These are phyloP conservation scores for Microtus oregoni DNA, from an alignment of 2,113 vertebrate genomes.

Conservation along the genomic window DNA sequence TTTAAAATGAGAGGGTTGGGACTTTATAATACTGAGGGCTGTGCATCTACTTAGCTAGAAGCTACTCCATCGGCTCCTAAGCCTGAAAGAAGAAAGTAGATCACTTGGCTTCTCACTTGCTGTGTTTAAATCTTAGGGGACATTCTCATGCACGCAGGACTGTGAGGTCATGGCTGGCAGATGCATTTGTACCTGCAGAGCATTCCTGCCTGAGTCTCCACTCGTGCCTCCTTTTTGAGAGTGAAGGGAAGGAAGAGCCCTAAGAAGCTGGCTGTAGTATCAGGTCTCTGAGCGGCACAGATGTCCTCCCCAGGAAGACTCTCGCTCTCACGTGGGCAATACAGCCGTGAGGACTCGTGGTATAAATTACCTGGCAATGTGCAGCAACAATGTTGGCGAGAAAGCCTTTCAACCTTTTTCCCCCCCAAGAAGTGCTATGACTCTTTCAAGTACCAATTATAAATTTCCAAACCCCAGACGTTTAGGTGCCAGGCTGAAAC, in stretches of 20 bases:
- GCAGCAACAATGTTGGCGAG: constrained; percentile 51
- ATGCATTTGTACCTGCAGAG: constrained; percentile 67
- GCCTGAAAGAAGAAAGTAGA: not conserved
- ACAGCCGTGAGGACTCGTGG: constrained; percentile 31
- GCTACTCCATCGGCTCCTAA: not conserved
- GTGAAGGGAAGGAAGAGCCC: not conserved
- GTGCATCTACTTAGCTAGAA: not conserved
- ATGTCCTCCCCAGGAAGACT: constrained; percentile 68
- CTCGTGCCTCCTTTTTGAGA: constrained; percentile 47
- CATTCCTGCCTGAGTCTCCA: constrained; percentile 68
- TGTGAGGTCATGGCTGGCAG: not conserved
- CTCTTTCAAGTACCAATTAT: constrained; percentile 82
- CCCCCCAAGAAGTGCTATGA: constrained; percentile 72
- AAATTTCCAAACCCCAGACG: constrained; percentile 80
- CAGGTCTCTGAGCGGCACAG: constrained; percentile 68
- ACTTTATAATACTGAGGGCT: not conserved
- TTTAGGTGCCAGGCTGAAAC: constrained; percentile 79
- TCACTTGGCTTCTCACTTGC: not conserved
- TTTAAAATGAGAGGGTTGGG: constrained; percentile 35
- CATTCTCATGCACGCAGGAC: constrained; percentile 68
- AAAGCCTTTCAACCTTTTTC: constrained; percentile 73
- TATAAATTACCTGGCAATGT: constrained; percentile 65
- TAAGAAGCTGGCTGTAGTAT: not conserved
- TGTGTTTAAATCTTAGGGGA: constrained; percentile 56
- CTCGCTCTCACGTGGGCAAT: not conserved